Evolutionary conservation across 2,797 vertebrate species (phyloP).

Genomic region (Alfaro cultratus): DNA sequence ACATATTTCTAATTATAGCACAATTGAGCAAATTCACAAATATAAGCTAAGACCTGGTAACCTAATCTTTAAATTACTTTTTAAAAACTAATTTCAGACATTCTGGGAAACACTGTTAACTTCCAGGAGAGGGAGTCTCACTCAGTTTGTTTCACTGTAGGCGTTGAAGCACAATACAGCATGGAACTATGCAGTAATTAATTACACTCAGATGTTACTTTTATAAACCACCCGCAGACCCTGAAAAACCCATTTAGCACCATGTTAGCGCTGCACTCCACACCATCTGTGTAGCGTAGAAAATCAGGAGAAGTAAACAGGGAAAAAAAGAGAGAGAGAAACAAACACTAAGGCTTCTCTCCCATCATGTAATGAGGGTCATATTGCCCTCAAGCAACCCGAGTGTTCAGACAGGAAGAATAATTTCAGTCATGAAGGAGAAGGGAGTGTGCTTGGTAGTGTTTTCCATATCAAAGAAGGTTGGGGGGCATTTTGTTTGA

Average conservation of each 20-base stretch:
- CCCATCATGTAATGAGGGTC: slow-evolving; percentile 74
- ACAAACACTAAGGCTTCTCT: slow-evolving; percentile 43
- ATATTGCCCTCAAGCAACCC: slow-evolving; percentile 54
- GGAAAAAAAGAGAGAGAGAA: not conserved
- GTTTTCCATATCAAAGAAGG: slow-evolving; percentile 75
- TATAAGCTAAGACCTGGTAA: not conserved
- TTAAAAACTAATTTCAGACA: slow-evolving; percentile 1
- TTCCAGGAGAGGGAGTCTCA: slow-evolving; percentile 4
- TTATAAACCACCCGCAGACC: slow-evolving; percentile 50
- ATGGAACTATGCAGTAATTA: slow-evolving; percentile 50
- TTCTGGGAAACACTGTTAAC: slow-evolving; percentile 1
- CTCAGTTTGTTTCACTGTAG: slow-evolving; percentile 22
- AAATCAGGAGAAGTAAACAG: slow-evolving; percentile 35
- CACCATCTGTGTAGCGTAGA: slow-evolving; percentile 26
- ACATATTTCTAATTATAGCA: not conserved
- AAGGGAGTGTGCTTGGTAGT: slow-evolving; percentile 46
- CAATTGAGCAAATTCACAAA: not conserved
- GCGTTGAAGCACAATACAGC: slow-evolving; percentile 28
- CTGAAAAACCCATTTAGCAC: slow-evolving; percentile 56
- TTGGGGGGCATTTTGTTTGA: slow-evolving; percentile 67
- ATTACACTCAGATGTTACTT: slow-evolving; percentile 50
- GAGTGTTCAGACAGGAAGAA: slow-evolving; percentile 67
- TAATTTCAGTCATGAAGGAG: slow-evolving; percentile 72
- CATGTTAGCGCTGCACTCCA: slow-evolving; percentile 31
- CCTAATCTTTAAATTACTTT: not conserved